phyloP scores from a whole-genome alignment of 92 coral and sea anemone species.

The Actinostola sp. region DNA sequence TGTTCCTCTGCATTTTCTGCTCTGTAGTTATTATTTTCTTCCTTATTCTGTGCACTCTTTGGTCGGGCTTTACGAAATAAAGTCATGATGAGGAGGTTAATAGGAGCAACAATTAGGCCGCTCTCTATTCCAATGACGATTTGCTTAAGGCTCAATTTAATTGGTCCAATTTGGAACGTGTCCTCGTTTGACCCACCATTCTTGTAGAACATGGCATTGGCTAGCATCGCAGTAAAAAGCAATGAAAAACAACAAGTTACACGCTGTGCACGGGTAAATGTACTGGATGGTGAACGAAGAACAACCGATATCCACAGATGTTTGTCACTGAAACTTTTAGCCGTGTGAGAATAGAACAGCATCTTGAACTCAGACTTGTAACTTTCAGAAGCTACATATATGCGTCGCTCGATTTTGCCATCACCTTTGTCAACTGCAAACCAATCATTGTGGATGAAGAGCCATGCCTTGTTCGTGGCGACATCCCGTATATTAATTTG shows the following conservation, averaged over 20 bases:
- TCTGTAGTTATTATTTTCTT: constrained; percentile 7
- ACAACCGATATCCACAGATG: constrained; percentile 85
- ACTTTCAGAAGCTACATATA: constrained; percentile 57
- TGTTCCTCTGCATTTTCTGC: background rate
- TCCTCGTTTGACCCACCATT: constrained; percentile 30
- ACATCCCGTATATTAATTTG: constrained; percentile 74
- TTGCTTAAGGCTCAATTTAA: constrained; percentile 70
- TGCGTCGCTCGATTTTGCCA: constrained; percentile 64
- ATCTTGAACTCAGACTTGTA: constrained; percentile 72
- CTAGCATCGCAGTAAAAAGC: constrained; percentile 78
- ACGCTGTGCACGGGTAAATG: constrained; percentile 75
- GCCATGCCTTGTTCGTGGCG: constrained; percentile 62
- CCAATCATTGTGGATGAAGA: constrained; percentile 81
- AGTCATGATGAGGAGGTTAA: constrained; percentile 64
- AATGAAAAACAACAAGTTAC: constrained; percentile 81
- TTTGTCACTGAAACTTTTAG: constrained; percentile 60
- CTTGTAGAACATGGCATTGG: constrained; percentile 91
- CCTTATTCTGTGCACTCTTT: constrained; percentile 19
- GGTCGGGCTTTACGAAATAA: constrained; percentile 84
- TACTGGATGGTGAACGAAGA: constrained; percentile 73
- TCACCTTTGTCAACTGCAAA: constrained; percentile 88
- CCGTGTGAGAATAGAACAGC: constrained; percentile 52
- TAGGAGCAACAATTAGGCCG: constrained; percentile 76
- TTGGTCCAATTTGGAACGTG: constrained; percentile 69
- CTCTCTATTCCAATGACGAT: constrained; percentile 71